Base-by-base conservation (phyloP, 2,113 vertebrate genomes). In the Hyperoodon ampullatus region DNA sequence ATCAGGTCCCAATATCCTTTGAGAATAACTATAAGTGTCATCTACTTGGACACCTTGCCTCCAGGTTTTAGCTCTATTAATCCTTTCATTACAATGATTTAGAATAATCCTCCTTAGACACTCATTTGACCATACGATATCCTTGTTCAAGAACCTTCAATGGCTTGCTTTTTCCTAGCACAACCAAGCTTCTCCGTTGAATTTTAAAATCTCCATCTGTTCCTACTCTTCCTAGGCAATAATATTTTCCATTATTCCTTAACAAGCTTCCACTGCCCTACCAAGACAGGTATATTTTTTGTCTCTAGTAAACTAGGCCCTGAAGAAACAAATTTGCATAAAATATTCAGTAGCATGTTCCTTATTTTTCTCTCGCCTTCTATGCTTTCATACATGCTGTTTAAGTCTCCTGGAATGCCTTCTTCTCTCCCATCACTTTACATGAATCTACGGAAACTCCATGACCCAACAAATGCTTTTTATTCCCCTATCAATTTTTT, bases 241-340 rank as follows among this genome's bases (percentile, higher is more conserved):
- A 86, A 77, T 91, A 93, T 91, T 95, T 98, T 94, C 47, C 68
- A 82, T 97, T 93, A 94, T 97, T 97, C 55, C n/a, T 94, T 97
- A 95, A 90, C 88, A 96, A 97, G 91, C 55, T 90, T 90, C 88
- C 24, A 94, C 50, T 90, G 75, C 89, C 55, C 71, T 88, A 96
- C 65, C 0, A n/a, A 98, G 83, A 85, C 63, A 98, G 70, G 93
- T 92, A 75, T 84, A 78, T 72, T 95, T 97, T 96, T 96, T 96
- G 82, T 93, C 85, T 95, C 39, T 84, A 65, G 70, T 93, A 95
- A 98, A 97, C 77, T 78, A 93, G 71, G n/a, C 65, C 77, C 89
- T 77, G 55, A 95, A 96, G 96, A 93, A 81, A 74, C 94, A 92
- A 96, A 94, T 96, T 81, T 95, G 33, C 60, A 88, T 95, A 94